phyloP scores from a whole-genome alignment of 2,797 vertebrate genomes.

The Echeneis naucrates region DNA sequence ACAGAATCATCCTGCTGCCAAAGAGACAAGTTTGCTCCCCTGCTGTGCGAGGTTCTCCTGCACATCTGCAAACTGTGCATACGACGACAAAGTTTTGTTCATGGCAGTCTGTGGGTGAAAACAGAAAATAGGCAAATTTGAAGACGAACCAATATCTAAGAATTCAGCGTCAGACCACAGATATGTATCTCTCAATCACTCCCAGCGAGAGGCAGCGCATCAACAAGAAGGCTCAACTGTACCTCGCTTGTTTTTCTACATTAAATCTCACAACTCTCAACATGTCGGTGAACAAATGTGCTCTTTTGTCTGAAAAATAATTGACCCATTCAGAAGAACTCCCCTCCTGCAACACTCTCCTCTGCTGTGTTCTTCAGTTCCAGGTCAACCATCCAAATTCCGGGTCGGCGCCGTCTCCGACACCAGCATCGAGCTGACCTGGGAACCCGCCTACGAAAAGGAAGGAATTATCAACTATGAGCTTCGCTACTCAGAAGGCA shows the following conservation, averaged over 20 bases:
- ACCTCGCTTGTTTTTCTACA: neutral
- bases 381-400: slow-evolving; percentile 94
- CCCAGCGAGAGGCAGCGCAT: neutral
- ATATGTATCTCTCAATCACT: slow-evolving; percentile 2
- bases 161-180: slow-evolving; percentile 6
- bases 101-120: slow-evolving; percentile 14
- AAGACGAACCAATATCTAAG: slow-evolving; percentile 10
- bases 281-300: slow-evolving; percentile 12
- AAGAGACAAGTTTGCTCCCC: slow-evolving; percentile 26
- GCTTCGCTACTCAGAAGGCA: slow-evolving; percentile 90
- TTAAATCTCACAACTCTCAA: slow-evolving; percentile 7
- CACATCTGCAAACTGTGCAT: slow-evolving; percentile 43
- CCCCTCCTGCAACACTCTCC: neutral
- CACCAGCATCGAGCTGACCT: slow-evolving; percentile 92
- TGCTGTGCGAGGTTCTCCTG: slow-evolving; percentile 28
- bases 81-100: slow-evolving; percentile 44
- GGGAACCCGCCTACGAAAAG: slow-evolving; percentile 93
- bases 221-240: slow-evolving; percentile 1
- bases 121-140: slow-evolving; percentile 13
- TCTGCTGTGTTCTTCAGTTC: slow-evolving; percentile 75
- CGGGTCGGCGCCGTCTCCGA: slow-evolving; percentile 93
- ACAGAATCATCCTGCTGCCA: slow-evolving; percentile 22
- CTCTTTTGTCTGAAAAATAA: slow-evolving; percentile 18
- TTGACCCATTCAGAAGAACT: neutral
- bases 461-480: slow-evolving; percentile 95